Percentiles rank a stretch among this genome's conserved stretches.
These are phyloP conservation scores for Eutolmus rufibarbis DNA, from an alignment of 2,888 invertebrate genomes.

Conservation along the genomic window DNA sequence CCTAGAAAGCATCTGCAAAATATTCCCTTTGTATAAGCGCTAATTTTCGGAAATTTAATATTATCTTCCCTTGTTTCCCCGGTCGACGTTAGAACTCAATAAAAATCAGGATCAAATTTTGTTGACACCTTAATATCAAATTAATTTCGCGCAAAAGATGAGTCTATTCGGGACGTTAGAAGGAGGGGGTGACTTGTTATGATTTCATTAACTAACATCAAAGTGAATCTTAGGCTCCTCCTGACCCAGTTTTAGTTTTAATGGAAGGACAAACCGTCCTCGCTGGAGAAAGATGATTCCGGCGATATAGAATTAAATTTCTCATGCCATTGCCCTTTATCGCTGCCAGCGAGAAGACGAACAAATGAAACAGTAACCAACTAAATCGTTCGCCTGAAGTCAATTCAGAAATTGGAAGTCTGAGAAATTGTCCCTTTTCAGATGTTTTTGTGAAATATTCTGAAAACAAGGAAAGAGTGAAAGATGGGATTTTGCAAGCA, in stretches of 20 bases:
- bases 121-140: background rate
- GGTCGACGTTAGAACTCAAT: background rate
- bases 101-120: background rate
- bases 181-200: background rate
- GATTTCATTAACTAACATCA: constrained; percentile 13
- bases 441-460: background rate
- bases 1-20: background rate
- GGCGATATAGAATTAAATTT: background rate
- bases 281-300: background rate
- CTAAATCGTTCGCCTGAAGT: background rate
- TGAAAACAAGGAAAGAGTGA: background rate
- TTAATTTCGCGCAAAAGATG: constrained; percentile 8
- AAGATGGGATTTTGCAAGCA: background rate
- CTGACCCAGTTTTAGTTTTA: background rate
- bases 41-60: background rate
- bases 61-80: background rate
- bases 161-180: background rate
- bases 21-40: background rate
- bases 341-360: background rate
- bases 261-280: background rate
- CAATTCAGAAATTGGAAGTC: background rate
- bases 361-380: background rate
- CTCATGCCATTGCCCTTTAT: background rate
- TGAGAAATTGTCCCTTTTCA: background rate
- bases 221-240: background rate